A percentile compares a stretch with the other conserved stretches of the same genome.
phyloP scores from a whole-genome alignment of 2,113 vertebrate genomes.

The Hippocampus mohnikei region DNA sequence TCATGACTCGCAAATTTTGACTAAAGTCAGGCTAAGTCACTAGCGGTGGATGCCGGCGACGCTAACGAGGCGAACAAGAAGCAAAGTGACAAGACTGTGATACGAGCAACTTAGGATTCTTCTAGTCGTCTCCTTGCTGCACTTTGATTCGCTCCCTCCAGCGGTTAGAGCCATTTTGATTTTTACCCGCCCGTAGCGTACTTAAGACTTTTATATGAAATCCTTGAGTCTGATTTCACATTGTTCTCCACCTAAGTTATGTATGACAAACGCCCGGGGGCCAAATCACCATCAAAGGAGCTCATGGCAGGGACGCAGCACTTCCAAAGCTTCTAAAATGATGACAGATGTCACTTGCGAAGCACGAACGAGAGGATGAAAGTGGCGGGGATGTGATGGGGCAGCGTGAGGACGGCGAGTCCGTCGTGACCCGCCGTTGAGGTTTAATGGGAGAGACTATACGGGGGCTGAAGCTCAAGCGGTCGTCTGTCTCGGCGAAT shows the following conservation, averaged over 20 bases:
- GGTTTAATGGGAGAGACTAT: conserved; percentile 64
- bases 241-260: conserved; percentile 85
- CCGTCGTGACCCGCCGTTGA: conserved; percentile 60
- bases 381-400: conserved; percentile 70
- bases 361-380: conserved; percentile 73
- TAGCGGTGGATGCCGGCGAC: conserved; percentile 46
- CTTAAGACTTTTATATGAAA: conserved; percentile 64
- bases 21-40: conserved; percentile 29
- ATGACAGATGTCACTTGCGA: conserved; percentile 79
- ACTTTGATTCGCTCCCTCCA: conserved; percentile 85
- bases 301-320: conserved; percentile 72
- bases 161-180: conserved; percentile 79
- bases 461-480: conserved; percentile 48
- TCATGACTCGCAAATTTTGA: neutral
- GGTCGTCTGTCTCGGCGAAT: conserved; percentile 48
- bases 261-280: conserved; percentile 80
- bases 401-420: conserved; percentile 68
- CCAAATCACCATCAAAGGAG: conserved; percentile 80
- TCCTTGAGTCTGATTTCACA: conserved; percentile 76
- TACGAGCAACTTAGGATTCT: conserved; percentile 60
- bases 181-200: conserved; percentile 76
- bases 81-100: conserved; percentile 77
- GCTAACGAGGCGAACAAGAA: conserved; percentile 73
- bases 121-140: conserved; percentile 68
- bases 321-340: conserved; percentile 80